Base-by-base conservation (phyloP, 2,113 vertebrate genomes). In the Phaethornis superciliosus region DNA sequence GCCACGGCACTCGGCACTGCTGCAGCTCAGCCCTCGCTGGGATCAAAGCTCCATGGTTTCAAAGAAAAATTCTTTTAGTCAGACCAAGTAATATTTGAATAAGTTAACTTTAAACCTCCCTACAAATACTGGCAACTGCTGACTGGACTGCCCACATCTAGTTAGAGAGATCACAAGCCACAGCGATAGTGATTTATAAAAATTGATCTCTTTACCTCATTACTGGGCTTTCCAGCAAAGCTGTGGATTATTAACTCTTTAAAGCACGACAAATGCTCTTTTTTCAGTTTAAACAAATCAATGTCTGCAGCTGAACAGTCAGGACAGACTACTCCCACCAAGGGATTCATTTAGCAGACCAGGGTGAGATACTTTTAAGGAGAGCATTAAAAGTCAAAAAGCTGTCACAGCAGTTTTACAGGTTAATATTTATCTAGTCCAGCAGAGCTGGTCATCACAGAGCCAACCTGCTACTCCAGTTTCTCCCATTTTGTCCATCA, bases 1-100 rank as follows among this genome's bases (percentile, higher is more conserved):
- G 32, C 16, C 80, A 18, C 0, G 0, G 26, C 7, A 26, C 64
- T 69, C 49, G 0, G 0, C 6, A 1, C 76, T 56, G 85, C 65
- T 6, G 0, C 0, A 0, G 12, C 33, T 24, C 86, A 16, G 15
- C 69, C 30, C 54, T 35, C n/a, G 56, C 87, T 83, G 60, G 44
- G 81, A 94, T 91, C 94, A 96, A 95, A 94, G 93, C 14, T 1
- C 52, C 7, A 6, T 21, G 27, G 30, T 75, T 87, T 90, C 88
- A 91, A 85, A 88, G 59, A 2, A 32, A 74, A 81, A 60, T 35
- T 83, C 44, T 88, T 89, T 77, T 10, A 63, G 71, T 77, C 89
- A 91, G 69, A 75, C 44, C 44, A 64, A 91, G 52, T 20, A 3
- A 2, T 64, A 80, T 91, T 85, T 75, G 89, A 94, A 40, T 88